These are phyloP conservation scores for Macrocentrus cingulum DNA, from an alignment of 1,140 invertebrate genomes.

Conservation along the genomic window DNA sequence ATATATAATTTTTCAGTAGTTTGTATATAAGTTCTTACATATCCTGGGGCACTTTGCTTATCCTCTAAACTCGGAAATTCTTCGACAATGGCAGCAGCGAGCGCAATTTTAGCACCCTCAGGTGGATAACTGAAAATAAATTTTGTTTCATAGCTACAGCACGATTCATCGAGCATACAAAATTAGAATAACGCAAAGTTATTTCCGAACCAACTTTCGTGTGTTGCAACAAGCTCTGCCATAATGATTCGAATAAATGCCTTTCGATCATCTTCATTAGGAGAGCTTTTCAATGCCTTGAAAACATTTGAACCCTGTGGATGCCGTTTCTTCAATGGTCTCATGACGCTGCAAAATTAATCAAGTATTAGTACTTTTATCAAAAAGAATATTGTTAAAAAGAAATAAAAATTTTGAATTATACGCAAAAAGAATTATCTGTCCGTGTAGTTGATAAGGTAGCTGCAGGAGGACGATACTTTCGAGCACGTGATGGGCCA, in stretches of 20 bases:
- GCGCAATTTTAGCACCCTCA: conserved; percentile 11
- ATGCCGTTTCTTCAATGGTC: neutral
- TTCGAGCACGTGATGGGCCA: too few species aligned
- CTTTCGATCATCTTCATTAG: conserved; percentile 3
- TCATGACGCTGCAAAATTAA: neutral
- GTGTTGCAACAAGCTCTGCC: neutral
- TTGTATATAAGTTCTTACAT: conserved; percentile 4
- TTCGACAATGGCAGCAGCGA: conserved; percentile 16
- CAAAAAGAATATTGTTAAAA: neutral
- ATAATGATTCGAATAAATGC: conserved; percentile 1
- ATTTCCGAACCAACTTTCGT: neutral
- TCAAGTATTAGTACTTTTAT: neutral
- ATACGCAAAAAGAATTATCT: too few species aligned
- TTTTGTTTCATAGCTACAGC: too few species aligned
- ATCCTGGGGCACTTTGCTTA: neutral
- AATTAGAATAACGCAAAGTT: neutral
- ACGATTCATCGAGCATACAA: too few species aligned
- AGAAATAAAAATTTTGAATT: neutral
- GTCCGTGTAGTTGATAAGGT: too few species aligned
- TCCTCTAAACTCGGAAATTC: conserved; percentile 22
- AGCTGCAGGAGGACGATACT: too few species aligned
- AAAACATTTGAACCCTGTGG: neutral
- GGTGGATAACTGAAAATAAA: conserved; percentile 6
- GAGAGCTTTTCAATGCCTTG: neutral
- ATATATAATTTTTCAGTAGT: neutral